Conservation (phyloP, 2,888 invertebrate genomes). For the Leptura quadrifasciata region DNA sequence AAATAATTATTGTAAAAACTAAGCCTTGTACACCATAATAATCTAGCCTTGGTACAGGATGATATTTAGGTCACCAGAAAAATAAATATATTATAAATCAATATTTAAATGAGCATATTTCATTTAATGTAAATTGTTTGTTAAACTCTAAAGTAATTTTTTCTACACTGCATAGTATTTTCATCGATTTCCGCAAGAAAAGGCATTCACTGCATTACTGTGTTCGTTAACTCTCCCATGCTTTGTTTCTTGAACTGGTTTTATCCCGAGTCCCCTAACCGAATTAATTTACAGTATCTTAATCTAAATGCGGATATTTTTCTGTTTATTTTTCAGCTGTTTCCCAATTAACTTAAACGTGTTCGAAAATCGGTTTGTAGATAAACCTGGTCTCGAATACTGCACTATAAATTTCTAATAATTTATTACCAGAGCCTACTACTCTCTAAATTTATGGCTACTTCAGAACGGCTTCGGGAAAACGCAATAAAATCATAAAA, state of each 20-base stretch:
- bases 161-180: no score
- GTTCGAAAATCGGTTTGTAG: constrained; percentile 33
- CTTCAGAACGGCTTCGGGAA: constrained; percentile 8
- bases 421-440: constrained; percentile 24
- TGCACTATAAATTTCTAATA: constrained; percentile 28
- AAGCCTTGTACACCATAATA: no score
- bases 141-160: no score
- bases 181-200: not conserved
- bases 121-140: no score
- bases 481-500: constrained; percentile 35
- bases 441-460: constrained; percentile 24
- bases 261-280: constrained; percentile 10
- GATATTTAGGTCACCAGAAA: no score
- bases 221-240: not conserved
- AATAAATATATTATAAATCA: no score
- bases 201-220: not conserved
- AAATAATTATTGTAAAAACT: no score
- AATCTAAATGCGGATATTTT: constrained; percentile 26
- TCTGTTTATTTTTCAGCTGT: constrained; percentile 31
- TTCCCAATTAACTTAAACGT: constrained; percentile 24
- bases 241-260: constrained; percentile 3
- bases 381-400: constrained; percentile 14
- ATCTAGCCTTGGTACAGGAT: no score
- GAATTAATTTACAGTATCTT: constrained; percentile 37
- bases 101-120: no score